A percentile compares a stretch with the other conserved stretches of the same genome.
These are phyloP conservation scores for Cyaniris semiargus DNA, from an alignment of 2,888 invertebrate species.

Conservation along the genomic window DNA sequence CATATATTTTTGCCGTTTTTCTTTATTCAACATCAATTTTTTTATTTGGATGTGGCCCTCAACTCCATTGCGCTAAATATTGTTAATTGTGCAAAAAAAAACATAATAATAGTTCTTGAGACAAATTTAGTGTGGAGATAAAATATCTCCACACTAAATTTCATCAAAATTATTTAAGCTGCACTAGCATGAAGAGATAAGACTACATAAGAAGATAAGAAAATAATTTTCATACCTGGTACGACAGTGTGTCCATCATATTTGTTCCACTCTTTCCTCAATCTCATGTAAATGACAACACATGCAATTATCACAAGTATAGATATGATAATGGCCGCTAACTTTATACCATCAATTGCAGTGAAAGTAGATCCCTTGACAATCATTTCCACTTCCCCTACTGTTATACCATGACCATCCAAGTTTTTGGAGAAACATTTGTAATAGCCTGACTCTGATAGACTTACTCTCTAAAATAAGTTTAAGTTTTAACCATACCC, in stretches of 20 bases:
- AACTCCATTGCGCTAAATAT: background rate
- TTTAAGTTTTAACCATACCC: background rate
- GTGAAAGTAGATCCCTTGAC: slow-evolving; percentile 73
- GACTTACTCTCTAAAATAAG: slow-evolving; percentile 78
- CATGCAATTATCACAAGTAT: slow-evolving; percentile 68
- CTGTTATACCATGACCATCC: slow-evolving; percentile 71
- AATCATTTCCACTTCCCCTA: slow-evolving; percentile 81
- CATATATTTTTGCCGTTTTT: background rate
- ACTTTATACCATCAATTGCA: slow-evolving; percentile 69
- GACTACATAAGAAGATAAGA: background rate
- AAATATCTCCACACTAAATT: background rate
- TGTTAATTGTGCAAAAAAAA: background rate
- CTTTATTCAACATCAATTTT: background rate
- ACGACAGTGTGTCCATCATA: slow-evolving; percentile 64
- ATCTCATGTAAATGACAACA: slow-evolving; percentile 65
- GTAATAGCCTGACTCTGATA: slow-evolving; percentile 83
- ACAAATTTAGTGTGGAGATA: no score
- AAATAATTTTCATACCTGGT: slow-evolving; percentile 54
- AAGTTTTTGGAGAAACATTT: slow-evolving; percentile 83
- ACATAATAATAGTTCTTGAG: background rate
- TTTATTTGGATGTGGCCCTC: background rate
- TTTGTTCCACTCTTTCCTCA: slow-evolving; percentile 69
- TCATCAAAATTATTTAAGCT: background rate
- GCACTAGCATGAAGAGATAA: background rate
- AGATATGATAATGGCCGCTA: slow-evolving; percentile 69